Conservation (phyloP, 2,113 vertebrate species). For the Pomatorhinus ruficollis region DNA sequence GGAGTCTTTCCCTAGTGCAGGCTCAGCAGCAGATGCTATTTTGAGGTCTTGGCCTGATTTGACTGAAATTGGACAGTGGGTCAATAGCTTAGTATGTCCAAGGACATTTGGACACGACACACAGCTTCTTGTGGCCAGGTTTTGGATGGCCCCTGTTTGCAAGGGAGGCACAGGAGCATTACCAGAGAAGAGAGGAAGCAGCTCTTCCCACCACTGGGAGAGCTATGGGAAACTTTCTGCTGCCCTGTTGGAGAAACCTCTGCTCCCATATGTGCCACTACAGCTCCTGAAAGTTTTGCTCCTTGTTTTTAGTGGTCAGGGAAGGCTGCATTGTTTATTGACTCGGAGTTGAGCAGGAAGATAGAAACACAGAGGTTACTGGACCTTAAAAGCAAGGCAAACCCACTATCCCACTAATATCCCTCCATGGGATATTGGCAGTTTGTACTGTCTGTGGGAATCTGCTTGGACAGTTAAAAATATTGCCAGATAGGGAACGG, state of each 20-base stretch:
- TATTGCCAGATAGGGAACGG: neutral
- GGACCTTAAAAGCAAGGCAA: neutral
- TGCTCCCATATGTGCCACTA: neutral
- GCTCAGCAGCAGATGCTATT: neutral
- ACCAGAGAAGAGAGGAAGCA: neutral
- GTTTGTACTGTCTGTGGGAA: neutral
- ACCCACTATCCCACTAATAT: neutral
- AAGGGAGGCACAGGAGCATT: neutral
- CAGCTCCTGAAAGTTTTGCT: neutral
- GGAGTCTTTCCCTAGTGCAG: neutral
- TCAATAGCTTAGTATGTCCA: neutral
- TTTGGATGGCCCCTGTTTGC: neutral
- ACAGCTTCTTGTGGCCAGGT: neutral
- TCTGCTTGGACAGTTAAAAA: constrained; percentile 18
- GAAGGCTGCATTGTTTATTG: constrained; percentile 18
- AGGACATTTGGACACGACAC: neutral
- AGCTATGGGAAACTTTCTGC: neutral
- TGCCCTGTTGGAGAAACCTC: neutral
- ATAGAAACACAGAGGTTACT: neutral
- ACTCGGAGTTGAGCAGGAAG: neutral
- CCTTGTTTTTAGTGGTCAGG: neutral
- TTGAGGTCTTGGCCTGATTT: neutral
- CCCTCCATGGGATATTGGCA: neutral
- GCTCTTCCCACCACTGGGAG: neutral
- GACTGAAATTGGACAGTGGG: neutral